Percentiles rank a stretch among this genome's conserved stretches.
Conservation (phyloP, 2,797 vertebrate species). For the Brachyalestes nurse region DNA sequence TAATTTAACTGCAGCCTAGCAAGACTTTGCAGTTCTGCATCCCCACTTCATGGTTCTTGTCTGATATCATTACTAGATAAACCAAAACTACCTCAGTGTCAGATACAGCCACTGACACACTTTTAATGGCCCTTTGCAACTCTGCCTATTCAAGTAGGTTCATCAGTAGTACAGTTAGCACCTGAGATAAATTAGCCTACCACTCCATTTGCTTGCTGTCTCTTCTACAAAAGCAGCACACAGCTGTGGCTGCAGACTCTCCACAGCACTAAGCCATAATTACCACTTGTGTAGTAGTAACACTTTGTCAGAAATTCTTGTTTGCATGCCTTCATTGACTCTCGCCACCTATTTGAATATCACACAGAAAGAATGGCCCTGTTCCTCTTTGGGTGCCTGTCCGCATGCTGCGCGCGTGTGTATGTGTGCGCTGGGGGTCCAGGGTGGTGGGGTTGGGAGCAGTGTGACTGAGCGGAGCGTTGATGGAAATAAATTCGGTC, state of each 20-base stretch:
- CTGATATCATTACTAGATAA: not conserved
- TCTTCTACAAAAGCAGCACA: not conserved
- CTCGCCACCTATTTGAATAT: slow-evolving; percentile 74
- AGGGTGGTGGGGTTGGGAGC: slow-evolving; percentile 48
- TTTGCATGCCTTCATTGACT: not conserved
- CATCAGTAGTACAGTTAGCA: not conserved
- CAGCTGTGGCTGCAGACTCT: not conserved
- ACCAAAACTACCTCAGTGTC: not conserved
- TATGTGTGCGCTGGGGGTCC: not conserved
- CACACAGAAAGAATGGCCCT: slow-evolving; percentile 69
- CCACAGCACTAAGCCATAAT: slow-evolving; percentile 1
- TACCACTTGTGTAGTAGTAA: not conserved
- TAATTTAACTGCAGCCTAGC: not conserved
- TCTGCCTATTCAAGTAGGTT: not conserved
- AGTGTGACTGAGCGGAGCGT: slow-evolving; percentile 72
- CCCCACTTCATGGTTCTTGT: not conserved
- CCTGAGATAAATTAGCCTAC: not conserved
- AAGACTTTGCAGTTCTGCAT: not conserved
- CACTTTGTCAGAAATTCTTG: slow-evolving; percentile 1
- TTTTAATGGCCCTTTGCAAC: not conserved
- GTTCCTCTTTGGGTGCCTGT: slow-evolving; percentile 65
- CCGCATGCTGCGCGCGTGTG: slow-evolving; percentile 62
- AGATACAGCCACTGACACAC: not conserved
- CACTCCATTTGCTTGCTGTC: not conserved
- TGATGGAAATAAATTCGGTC: slow-evolving; percentile 68